Conservation (phyloP, 2,113 vertebrate species). For the Dicentrarchus labrax region DNA sequence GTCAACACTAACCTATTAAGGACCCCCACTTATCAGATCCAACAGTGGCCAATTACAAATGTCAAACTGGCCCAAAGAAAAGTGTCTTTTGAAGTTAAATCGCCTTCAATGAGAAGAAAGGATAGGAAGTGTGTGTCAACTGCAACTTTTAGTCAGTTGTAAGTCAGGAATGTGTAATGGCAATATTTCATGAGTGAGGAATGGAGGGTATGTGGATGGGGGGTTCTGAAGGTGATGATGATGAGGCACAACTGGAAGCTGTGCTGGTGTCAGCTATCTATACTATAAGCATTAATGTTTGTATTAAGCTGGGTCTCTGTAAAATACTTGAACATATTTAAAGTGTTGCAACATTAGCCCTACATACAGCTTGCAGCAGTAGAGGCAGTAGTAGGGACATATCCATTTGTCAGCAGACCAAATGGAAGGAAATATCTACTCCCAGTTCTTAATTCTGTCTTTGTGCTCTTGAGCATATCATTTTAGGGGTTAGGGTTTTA, state of each 20-base stretch:
- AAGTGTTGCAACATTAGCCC: neutral
- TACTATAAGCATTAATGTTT: conserved; percentile 17
- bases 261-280: conserved; percentile 30
- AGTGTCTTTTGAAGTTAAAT: conserved; percentile 16
- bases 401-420: neutral
- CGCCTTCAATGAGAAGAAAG: conserved; percentile 9
- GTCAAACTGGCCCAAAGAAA: conserved; percentile 16
- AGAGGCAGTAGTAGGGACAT: neutral
- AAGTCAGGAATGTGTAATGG: conserved; percentile 45
- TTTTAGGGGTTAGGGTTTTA: neutral
- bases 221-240: conserved; percentile 11
- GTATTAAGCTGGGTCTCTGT: neutral
- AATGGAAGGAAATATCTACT: neutral
- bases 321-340: neutral
- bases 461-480: neutral
- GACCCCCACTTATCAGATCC: neutral
- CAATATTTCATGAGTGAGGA: conserved; percentile 63
- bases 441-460: neutral
- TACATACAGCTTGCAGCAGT: neutral
- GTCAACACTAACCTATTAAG: neutral
- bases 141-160: conserved; percentile 30
- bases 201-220: conserved; percentile 40
- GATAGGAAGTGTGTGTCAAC: neutral
- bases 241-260: conserved; percentile 57
- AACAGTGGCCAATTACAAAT: conserved; percentile 18